phyloP scores from a whole-genome alignment of 2,797 vertebrate species.

The Sebastes variabilis region DNA sequence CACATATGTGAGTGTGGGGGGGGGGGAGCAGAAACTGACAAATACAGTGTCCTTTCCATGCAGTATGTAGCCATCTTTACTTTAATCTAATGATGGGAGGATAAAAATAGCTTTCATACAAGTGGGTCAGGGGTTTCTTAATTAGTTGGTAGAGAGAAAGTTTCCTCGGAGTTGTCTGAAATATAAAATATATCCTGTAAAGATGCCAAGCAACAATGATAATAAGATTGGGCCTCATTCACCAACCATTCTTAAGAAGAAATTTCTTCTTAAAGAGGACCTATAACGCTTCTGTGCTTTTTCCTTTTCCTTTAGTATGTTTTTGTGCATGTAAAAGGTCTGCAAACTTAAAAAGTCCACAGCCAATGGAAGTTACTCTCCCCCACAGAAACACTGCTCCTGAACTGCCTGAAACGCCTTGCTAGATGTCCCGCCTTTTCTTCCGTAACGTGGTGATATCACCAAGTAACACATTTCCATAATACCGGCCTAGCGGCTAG shows the following conservation, averaged over 20 bases:
- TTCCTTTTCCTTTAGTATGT: no score
- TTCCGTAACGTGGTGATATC: no score
- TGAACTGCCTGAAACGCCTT: no score
- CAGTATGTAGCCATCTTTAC: conserved; percentile 9
- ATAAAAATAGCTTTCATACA: conserved; percentile 54
- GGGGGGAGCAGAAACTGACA: neutral
- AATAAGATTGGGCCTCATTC: neutral
- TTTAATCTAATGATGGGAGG: conserved; percentile 7
- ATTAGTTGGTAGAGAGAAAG: conserved; percentile 21
- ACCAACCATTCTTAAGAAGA: neutral
- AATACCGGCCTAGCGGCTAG: no score
- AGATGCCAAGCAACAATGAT: neutral
- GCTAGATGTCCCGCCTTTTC: no score
- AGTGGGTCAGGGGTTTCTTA: conserved; percentile 44
- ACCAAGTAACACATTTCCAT: no score
- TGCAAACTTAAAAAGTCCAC: rapidly evolving
- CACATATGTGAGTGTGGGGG: conserved; percentile 51
- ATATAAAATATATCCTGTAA: neutral
- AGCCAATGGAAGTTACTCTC: no score
- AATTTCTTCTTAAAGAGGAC: rapidly evolving
- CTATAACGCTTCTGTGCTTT: no score
- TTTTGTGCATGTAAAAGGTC: no score
- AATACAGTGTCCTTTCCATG: neutral
- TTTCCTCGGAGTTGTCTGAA: neutral
- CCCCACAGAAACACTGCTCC: no score